Evolutionary conservation across 2,888 invertebrate genomes (phyloP).

Genomic region (Diarsia mendica): DNA sequence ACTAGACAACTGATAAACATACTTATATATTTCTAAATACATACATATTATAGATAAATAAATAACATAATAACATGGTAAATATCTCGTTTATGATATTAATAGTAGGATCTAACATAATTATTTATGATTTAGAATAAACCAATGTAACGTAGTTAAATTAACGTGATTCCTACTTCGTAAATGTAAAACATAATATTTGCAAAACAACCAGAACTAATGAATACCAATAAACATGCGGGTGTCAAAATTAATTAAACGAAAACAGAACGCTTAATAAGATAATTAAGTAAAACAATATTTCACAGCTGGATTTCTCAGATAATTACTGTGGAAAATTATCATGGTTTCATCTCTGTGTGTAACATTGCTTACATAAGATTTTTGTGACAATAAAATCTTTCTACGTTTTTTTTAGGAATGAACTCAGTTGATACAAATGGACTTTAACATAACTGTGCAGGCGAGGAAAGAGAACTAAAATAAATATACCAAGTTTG

Average conservation of each 20-base stretch:
- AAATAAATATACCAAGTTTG: too few relatives aligned
- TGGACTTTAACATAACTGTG: too few relatives aligned
- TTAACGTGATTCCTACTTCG: not conserved
- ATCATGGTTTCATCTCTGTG: not conserved
- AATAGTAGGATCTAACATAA: not conserved
- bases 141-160: not conserved
- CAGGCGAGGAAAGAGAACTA: too few relatives aligned
- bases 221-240: constrained; percentile 9
- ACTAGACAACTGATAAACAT: too few relatives aligned
- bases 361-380: constrained; percentile 6
- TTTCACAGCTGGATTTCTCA: constrained; percentile 27
- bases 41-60: too few relatives aligned
- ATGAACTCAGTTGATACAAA: too few relatives aligned
- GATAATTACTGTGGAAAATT: constrained; percentile 34
- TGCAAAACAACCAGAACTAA: constrained; percentile 13
- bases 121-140: not conserved
- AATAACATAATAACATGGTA: too few relatives aligned
- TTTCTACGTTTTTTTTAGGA: not conserved
- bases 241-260: constrained; percentile 30
- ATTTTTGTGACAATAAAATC: constrained; percentile 26
- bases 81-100: too few relatives aligned
- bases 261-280: constrained; percentile 23
- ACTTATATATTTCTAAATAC: too few relatives aligned
- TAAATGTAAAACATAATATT: not conserved
- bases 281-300: constrained; percentile 31